Conservation (phyloP, 2,797 vertebrate genomes). For the Amniataba percoides region DNA sequence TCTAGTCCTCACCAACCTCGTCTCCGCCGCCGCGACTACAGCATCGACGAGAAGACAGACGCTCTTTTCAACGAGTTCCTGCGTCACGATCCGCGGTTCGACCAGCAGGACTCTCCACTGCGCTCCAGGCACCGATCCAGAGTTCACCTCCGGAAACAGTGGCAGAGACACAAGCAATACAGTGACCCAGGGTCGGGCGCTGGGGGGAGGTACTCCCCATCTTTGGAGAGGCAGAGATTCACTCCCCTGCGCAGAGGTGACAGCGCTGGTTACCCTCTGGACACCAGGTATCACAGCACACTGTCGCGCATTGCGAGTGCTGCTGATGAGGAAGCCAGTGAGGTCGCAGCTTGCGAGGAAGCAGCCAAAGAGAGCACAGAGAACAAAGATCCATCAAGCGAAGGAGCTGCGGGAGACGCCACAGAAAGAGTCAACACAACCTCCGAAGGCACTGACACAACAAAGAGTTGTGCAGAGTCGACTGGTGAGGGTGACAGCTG, state of each 20-base stretch:
- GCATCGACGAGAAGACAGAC: slow-evolving; percentile 97
- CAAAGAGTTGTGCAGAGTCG: slow-evolving; percentile 20
- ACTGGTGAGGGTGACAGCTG: slow-evolving; percentile 5
- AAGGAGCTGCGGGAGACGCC: slow-evolving; percentile 5
- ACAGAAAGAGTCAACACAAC: slow-evolving; percentile 20
- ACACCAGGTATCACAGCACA: slow-evolving; percentile 89
- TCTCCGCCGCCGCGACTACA: slow-evolving; percentile 94
- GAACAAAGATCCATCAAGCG: slow-evolving; percentile 38
- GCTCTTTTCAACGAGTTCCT: slow-evolving; percentile 96
- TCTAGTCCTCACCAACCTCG: slow-evolving; percentile 73
- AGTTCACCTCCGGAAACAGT: slow-evolving; percentile 93
- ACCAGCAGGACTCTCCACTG: slow-evolving; percentile 88
- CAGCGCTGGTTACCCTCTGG: slow-evolving; percentile 85
- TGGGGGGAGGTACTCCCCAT: slow-evolving; percentile 77
- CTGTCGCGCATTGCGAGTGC: slow-evolving; percentile 90
- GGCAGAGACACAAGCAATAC: slow-evolving; percentile 96
- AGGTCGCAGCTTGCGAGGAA: slow-evolving; percentile 74
- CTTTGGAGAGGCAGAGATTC: slow-evolving; percentile 85
- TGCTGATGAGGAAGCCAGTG: slow-evolving; percentile 88
- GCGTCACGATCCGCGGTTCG: slow-evolving; percentile 95
- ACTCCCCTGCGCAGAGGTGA: slow-evolving; percentile 82
- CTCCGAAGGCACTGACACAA: slow-evolving; percentile 22
- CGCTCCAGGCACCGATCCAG: slow-evolving; percentile 90
- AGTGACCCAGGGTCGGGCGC: slow-evolving; percentile 91
- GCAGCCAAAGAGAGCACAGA: slow-evolving; percentile 48